Evolutionary conservation across 2,113 vertebrate species (phyloP).

Genomic region (Amazona vittata): DNA sequence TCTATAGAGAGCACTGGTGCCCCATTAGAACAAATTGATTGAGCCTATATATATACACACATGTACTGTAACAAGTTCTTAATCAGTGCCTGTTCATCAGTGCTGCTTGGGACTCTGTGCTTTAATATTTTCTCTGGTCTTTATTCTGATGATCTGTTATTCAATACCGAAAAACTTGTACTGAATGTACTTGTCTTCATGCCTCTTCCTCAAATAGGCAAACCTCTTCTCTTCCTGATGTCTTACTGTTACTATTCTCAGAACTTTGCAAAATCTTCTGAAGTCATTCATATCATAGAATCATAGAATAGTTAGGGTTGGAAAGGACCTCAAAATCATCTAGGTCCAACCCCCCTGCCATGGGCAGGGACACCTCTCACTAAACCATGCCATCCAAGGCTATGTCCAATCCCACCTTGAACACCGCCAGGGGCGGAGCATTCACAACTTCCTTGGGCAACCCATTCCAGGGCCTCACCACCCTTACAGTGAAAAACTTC

Average conservation of each 20-base stretch:
- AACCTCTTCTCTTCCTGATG: not conserved
- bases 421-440: too few species aligned
- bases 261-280: not conserved
- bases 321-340: too few species aligned
- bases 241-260: not conserved
- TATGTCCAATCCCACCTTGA: too few species aligned
- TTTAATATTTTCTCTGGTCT: not conserved
- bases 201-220: not conserved
- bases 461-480: too few species aligned
- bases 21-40: constrained; percentile 23
- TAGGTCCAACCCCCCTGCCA: too few species aligned
- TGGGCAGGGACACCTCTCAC: too few species aligned
- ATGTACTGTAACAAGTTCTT: not conserved
- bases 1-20: not conserved
- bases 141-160: not conserved
- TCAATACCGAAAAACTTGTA: not conserved
- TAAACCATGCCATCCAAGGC: too few species aligned
- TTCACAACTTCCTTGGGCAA: too few species aligned
- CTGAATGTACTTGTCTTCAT: not conserved
- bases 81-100: constrained; percentile 1
- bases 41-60: not conserved
- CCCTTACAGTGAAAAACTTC: too few species aligned
- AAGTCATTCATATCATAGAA: not conserved
- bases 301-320: too few species aligned
- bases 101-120: not conserved